Base-by-base conservation (phyloP, 2,888 invertebrate species). In the Pterostichus niger region DNA sequence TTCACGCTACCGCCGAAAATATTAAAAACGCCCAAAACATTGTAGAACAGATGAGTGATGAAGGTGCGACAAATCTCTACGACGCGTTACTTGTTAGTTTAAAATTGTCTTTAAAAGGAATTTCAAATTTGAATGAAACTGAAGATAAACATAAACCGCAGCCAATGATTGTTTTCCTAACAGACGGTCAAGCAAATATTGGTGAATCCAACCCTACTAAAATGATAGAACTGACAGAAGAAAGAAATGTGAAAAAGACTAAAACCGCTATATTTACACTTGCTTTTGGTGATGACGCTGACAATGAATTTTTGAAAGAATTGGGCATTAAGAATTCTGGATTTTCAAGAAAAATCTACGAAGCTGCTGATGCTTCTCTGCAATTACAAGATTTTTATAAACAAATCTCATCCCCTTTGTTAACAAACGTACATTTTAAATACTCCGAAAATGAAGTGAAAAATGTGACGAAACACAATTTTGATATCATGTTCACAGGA, bases 61-160 rank as follows among this genome's bases (percentile, higher is more conserved):
- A 87, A 24, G 92, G 92, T 7, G 17, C 92, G 40, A 94, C 94
- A 6, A 93, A 94, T 86, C 93, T 94, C 84, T 91, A 91, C 85
- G 91, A 91, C 83, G 93, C 94, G 0, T 86, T 94, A 6, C 85
- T 88, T 40, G 85, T 87, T 83, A 88, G 89, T 7, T 85, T 91
- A 3, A 89, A 91, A 44, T 89, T 92, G 0, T 90, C 91, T 79
- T 3, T 24, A 0, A 78, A 54, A 54, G 68, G 77, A 11, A 71
- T 56, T 7, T 2, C 33, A 0, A 4, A 15, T 56, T 13, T 11
- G 6, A 11, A 31, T 6, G 52, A 61, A 13, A 15, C 46, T 7
- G 9, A 40, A 3, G 5, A 40, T 40, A 92, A 87, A 91, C 92
- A 0, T 91, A 92, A 81, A 91, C 93, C 64, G 91, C 92, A 82